Evolutionary conservation across 2,888 invertebrate species (phyloP), one percentile per base, ranked within the genome.

Genomic region (Crematogaster levior): DNA sequence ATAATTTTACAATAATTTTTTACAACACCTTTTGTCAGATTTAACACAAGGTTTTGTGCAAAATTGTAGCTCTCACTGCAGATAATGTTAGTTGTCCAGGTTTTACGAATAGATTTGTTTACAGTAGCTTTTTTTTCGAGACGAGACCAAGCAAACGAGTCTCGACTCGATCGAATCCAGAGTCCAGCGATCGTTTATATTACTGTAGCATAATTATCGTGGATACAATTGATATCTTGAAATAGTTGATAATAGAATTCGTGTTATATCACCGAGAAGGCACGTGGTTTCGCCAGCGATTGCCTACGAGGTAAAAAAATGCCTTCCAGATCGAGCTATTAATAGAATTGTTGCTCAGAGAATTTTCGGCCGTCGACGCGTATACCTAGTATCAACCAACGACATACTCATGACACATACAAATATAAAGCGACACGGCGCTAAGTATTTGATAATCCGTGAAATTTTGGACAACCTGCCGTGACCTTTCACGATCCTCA

Each of bases 231-330:
- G 18, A 30, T 37, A 56, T 6, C 46, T 51, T 10, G 43, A 56
- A 56, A 72, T n/a, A n/a, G 10, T 43, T 27, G 34, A 68, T 24
- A 77, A 79, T 24, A 24, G 30, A 56, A 40, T 21, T 43, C 21
- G 30, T 10, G 10, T 40, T 72, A 18, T 18, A 34, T 75, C 34
- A 7, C 40, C 4, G 27, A 9, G 2, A 18, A 56, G 43, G 21
- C 21, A 53, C 7, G 51, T n/a, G 43, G 21, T 12, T 12, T 46
- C 43, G 15, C 7, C 43, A 6, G 15, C 72, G 40, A 51, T 58
- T 43, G 51, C 48, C 58, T n/a, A 53, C 34, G 48, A 58, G 70
- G 43, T 84, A 84, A 84, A 84, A 84, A 84, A 84, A 83, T 83
- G 66, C 56, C 82, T 61, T 77, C 58, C 53, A 58, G 43, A 82